A percentile compares a stretch with the other conserved stretches of the same genome.
phyloP scores from a whole-genome alignment of 2,888 invertebrate species.

The Rotaria magnacalcarata region DNA sequence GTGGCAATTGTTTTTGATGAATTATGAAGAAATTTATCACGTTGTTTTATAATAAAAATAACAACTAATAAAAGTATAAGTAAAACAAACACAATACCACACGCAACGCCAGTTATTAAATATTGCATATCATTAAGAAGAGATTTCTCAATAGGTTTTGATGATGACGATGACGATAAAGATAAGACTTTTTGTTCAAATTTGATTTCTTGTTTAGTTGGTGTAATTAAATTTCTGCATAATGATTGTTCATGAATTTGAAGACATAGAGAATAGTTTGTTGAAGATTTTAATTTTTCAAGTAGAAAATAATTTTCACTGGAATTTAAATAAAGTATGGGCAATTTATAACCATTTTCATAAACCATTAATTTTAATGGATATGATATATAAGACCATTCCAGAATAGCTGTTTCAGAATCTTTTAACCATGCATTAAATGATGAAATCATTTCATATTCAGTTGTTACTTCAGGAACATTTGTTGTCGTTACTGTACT shows the following conservation, averaged over 20 bases:
- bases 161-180: neutral
- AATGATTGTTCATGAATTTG: neutral
- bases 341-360: conserved; percentile 32
- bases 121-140: conserved; percentile 1
- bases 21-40: neutral
- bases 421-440: conserved; percentile 24
- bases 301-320: conserved; percentile 9
- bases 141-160: neutral
- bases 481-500: neutral
- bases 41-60: conserved; percentile 1
- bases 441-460: neutral
- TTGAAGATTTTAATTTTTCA: conserved; percentile 10
- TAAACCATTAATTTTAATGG: neutral
- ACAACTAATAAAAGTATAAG: neutral
- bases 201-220: neutral
- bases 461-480: neutral
- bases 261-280: neutral
- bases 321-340: neutral
- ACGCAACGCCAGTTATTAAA: neutral
- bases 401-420: neutral
- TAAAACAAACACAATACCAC: neutral
- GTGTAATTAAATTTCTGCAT: neutral
- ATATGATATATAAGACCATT: neutral
- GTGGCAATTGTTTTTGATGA: conserved; percentile 25
- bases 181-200: neutral